Conservation (phyloP, 2,113 vertebrate genomes). For the Petroica traversi region DNA sequence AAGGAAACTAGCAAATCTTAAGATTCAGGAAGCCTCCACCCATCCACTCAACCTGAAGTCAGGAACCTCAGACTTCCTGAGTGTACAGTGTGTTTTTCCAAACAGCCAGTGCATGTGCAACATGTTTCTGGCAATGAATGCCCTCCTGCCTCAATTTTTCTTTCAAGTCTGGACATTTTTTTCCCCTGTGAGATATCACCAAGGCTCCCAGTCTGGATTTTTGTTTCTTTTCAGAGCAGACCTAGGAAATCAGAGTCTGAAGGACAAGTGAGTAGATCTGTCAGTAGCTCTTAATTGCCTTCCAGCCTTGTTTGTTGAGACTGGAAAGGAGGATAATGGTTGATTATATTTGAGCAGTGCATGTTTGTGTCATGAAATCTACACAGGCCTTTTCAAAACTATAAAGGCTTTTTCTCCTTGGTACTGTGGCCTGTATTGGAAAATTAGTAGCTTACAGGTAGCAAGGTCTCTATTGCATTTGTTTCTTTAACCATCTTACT, state of each 20-base stretch:
- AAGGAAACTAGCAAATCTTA: constrained; percentile 73
- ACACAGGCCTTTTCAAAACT: background rate
- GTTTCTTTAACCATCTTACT: background rate
- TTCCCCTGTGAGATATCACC: background rate
- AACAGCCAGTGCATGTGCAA: background rate
- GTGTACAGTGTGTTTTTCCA: constrained; percentile 10
- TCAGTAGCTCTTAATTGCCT: background rate
- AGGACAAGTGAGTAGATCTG: background rate
- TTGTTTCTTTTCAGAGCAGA: background rate
- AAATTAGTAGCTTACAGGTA: background rate
- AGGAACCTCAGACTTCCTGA: constrained; percentile 64
- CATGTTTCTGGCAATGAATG: constrained; percentile 39
- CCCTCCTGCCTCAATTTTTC: background rate
- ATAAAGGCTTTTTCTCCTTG: background rate
- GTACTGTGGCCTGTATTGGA: background rate
- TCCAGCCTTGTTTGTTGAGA: background rate
- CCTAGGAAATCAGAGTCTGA: background rate
- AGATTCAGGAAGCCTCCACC: constrained; percentile 74
- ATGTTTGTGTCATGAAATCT: background rate
- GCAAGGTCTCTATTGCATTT: background rate
- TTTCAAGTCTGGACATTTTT: constrained; percentile 18
- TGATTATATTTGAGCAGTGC: background rate
- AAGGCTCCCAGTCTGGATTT: background rate
- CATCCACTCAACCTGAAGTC: constrained; percentile 68
- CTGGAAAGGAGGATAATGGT: background rate